Percentiles rank a stretch among this genome's conserved stretches.
Evolutionary conservation across 2,888 invertebrate species (phyloP).

Genomic region (Platynereis dumerilii): DNA sequence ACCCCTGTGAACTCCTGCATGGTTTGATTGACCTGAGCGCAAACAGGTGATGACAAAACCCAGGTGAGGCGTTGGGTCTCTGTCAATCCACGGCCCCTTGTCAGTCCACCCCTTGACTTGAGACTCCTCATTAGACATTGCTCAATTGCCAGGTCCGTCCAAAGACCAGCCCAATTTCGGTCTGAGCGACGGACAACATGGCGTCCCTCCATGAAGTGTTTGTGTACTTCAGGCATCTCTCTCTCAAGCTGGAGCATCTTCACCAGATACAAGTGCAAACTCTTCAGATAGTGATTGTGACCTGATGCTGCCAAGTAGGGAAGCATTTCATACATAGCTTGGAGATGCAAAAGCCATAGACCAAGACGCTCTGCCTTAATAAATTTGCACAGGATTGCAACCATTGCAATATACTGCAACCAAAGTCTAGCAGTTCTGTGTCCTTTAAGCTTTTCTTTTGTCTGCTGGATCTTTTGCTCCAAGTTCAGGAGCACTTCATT

Average conservation of each 20-base stretch:
- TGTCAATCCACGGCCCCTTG: slow-evolving; percentile 22
- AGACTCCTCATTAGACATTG: slow-evolving; percentile 42
- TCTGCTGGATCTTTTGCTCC: no score
- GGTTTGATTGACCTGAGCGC: slow-evolving; percentile 33
- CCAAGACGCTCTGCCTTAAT: slow-evolving; percentile 30
- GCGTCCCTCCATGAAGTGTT: slow-evolving; percentile 28
- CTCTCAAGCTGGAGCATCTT: slow-evolving; percentile 40
- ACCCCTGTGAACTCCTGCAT: slow-evolving; percentile 30
- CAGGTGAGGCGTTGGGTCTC: slow-evolving; percentile 30
- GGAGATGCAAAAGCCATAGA: slow-evolving; percentile 28
- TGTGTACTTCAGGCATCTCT: slow-evolving; percentile 35
- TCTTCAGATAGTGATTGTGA: slow-evolving; percentile 43
- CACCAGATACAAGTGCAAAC: slow-evolving; percentile 40
- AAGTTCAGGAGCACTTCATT: no score
- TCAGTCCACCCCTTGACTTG: slow-evolving; percentile 40
- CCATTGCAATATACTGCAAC: slow-evolving; percentile 35
- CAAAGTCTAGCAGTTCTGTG: slow-evolving; percentile 27
- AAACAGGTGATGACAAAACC: slow-evolving; percentile 35
- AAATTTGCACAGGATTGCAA: slow-evolving; percentile 27
- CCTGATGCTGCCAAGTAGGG: slow-evolving; percentile 37
- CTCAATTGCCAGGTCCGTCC: slow-evolving; percentile 43
- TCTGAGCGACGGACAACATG: slow-evolving; percentile 37
- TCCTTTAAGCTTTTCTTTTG: background rate
- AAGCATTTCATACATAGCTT: slow-evolving; percentile 29
- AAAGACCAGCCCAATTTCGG: slow-evolving; percentile 42